A percentile compares a stretch with the other conserved stretches of the same genome.
Conservation (phyloP, 2,888 invertebrate species). For the Drosophila mulleri region DNA sequence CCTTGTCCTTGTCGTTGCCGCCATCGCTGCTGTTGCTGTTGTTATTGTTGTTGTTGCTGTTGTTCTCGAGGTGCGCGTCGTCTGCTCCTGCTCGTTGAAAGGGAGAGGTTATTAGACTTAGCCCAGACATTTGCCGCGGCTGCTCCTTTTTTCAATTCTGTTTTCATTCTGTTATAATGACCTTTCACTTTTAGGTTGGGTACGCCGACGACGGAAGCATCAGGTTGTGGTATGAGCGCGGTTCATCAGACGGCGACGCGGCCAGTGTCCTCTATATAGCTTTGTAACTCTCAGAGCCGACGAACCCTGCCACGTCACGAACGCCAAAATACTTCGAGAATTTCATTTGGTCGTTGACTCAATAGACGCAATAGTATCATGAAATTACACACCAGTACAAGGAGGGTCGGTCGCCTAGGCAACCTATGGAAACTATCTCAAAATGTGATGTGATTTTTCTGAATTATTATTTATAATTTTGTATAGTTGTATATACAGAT, state of each 20-base stretch:
- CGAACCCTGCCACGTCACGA: constrained; percentile 50
- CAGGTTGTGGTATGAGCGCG: constrained; percentile 22
- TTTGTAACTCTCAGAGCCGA: constrained; percentile 27
- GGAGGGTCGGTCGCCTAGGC: background rate
- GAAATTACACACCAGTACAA: background rate
- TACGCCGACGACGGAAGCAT: constrained; percentile 55
- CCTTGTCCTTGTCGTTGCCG: constrained; percentile 1
- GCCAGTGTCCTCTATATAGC: constrained; percentile 28
- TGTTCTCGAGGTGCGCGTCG: constrained; percentile 43
- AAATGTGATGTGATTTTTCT: background rate
- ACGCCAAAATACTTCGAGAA: constrained; percentile 22
- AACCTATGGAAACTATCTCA: background rate
- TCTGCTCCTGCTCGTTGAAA: constrained; percentile 63
- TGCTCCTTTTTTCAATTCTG: constrained; percentile 49
- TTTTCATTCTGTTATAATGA: constrained; percentile 64
- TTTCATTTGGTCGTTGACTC: constrained; percentile 35
- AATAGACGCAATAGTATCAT: constrained; percentile 1
- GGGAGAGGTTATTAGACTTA: constrained; percentile 82
- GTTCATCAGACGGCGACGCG: constrained; percentile 43
- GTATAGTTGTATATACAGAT: too few species aligned
- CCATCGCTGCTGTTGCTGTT: constrained; percentile 9
- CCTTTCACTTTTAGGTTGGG: constrained; percentile 66
- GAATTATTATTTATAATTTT: background rate
- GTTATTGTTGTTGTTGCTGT: constrained; percentile 12
- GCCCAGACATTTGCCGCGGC: constrained; percentile 66